Percentiles rank a stretch among this genome's conserved stretches.
These are phyloP conservation scores for Drosophila oshimai DNA, from an alignment of 1,140 invertebrate species.

Conservation along the genomic window DNA sequence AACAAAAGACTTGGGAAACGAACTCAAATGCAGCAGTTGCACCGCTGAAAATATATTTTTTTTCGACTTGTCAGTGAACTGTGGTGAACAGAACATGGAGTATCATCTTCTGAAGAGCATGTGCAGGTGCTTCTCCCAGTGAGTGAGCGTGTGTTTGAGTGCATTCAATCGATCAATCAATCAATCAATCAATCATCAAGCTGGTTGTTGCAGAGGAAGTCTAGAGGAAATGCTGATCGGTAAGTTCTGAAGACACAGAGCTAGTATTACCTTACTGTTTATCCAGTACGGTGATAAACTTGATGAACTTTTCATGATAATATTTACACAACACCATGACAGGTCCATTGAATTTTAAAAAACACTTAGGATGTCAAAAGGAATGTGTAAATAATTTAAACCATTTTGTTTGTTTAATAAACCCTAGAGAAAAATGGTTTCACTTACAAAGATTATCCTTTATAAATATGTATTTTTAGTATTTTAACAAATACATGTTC, in stretches of 20 bases:
- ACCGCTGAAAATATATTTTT: background rate
- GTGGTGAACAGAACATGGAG: slow-evolving; percentile 3
- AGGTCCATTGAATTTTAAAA: too few relatives aligned
- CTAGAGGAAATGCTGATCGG: slow-evolving; percentile 17
- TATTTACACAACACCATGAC: too few relatives aligned
- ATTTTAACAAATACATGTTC: too few relatives aligned
- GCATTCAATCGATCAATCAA: background rate
- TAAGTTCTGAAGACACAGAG: slow-evolving; percentile 8
- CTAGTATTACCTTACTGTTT: background rate
- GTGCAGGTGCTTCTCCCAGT: background rate
- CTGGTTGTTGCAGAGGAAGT: background rate
- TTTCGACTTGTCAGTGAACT: background rate
- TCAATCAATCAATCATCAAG: background rate
- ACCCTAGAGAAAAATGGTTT: too few relatives aligned
- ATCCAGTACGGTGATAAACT: too few relatives aligned
- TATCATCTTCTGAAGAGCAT: background rate
- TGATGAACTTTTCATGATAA: too few relatives aligned
- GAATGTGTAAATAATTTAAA: too few relatives aligned
- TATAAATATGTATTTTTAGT: too few relatives aligned
- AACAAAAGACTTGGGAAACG: slow-evolving; percentile 25
- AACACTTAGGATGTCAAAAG: too few relatives aligned
- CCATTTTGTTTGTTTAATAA: too few relatives aligned
- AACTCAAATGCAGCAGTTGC: slow-evolving; percentile 19
- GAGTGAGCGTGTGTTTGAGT: slow-evolving; percentile 1
- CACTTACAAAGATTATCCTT: too few relatives aligned